These are phyloP conservation scores for Ricordea florida DNA, from an alignment of 92 coral and sea anemone genomes.

Conservation along the genomic window DNA sequence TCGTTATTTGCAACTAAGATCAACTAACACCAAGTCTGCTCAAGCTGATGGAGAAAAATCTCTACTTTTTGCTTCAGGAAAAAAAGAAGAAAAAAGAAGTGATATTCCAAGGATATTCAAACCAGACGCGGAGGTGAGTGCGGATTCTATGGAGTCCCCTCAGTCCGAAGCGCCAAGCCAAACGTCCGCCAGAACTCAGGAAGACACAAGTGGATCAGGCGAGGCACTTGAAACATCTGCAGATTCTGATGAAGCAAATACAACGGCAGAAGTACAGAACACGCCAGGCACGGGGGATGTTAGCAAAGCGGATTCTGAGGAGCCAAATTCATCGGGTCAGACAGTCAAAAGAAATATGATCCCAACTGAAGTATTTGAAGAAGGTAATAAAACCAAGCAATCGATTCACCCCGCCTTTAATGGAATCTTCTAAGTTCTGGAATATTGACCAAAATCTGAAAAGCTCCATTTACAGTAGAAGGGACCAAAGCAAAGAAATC, in stretches of 20 bases:
- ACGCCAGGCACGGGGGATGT: no score
- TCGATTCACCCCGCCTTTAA: neutral
- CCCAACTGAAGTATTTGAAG: conserved; percentile 76
- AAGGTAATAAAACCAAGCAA: conserved; percentile 18
- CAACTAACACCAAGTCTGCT: no score
- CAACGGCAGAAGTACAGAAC: conserved; percentile 11
- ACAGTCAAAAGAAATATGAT: conserved; percentile 56
- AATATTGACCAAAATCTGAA: no score
- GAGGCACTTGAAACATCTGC: neutral
- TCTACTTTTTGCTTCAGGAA: no score
- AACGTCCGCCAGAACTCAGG: neutral
- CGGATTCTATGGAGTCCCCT: conserved; percentile 5
- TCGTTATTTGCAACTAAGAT: no score
- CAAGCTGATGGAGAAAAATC: no score
- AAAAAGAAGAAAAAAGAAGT: no score
- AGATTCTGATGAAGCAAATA: neutral
- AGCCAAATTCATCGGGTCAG: neutral
- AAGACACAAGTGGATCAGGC: conserved; percentile 30
- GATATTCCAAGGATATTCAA: conserved; percentile 39
- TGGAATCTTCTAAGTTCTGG: no score
- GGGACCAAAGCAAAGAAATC: no score
- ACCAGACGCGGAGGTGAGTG: conserved; percentile 12
- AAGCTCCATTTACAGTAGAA: no score
- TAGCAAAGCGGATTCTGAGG: neutral
- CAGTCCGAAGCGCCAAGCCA: neutral